Percentiles rank a stretch among this genome's conserved stretches.
Conservation (phyloP, 2,113 vertebrate genomes). For the Otus sunia region DNA sequence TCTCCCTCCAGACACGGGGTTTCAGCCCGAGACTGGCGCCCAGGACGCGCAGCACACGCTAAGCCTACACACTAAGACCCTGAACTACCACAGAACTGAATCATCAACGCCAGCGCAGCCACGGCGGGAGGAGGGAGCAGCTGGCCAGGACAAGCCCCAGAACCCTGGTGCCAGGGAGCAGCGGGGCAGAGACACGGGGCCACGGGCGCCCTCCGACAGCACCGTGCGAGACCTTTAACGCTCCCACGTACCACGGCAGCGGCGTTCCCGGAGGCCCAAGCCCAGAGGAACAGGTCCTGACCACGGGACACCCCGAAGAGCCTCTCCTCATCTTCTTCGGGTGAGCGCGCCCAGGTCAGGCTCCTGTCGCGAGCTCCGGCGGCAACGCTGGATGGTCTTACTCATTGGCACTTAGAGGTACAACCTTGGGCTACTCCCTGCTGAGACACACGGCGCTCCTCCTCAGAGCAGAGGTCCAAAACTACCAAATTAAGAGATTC, state of each 20-base stretch:
- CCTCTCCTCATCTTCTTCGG: neutral
- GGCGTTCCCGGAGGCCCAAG: neutral
- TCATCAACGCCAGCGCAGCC: too few species aligned
- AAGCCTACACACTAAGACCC: neutral
- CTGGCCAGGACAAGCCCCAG: neutral
- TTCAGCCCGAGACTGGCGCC: rapidly evolving
- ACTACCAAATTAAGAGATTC: neutral
- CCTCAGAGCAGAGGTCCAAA: neutral
- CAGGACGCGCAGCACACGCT: neutral
- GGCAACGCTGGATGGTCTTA: neutral
- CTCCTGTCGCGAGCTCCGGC: neutral
- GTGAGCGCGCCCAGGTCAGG: neutral
- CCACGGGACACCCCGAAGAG: rapidly evolving
- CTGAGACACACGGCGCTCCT: neutral
- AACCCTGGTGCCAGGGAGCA: rapidly evolving
- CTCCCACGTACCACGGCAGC: rapidly evolving
- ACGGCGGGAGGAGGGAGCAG: neutral
- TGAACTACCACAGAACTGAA: neutral
- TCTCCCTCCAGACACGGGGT: rapidly evolving
- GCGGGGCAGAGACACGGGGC: rapidly evolving
- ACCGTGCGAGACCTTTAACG: rapidly evolving
- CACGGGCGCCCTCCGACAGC: rapidly evolving
- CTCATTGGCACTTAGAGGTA: neutral
- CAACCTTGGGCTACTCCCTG: neutral
- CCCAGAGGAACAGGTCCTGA: rapidly evolving